Evolutionary conservation across 1,140 invertebrate genomes (phyloP), one percentile per base, ranked within the genome.

Genomic region (Onthophagus taurus): DNA sequence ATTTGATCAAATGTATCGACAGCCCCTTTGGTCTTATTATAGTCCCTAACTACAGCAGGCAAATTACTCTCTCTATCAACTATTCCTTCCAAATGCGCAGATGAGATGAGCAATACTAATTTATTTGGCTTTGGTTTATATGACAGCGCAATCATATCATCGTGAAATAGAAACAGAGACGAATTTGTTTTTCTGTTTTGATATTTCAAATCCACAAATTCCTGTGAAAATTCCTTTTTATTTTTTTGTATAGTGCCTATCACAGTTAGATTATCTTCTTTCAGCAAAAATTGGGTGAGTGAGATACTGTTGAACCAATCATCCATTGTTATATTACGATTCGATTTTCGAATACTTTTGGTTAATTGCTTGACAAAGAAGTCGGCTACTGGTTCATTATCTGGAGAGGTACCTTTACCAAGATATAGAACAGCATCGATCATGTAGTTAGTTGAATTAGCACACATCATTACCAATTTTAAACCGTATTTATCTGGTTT

Each of bases 231-330:
- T 68, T 50, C 42, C 46, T 51, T 59, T 69, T 69, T 42, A 47
- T 70, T 69, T 59, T 65, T 68, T 47, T 55, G 59, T 30, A 71
- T 35, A 11, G 68, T 71, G 12, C 67, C 68, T 11, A 67, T 54
- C 41, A 65, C 52, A 20, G 63, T 61, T 35, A 70, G 44, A 50
- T 49, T 31, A 51, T 47, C 18, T 57, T 35, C 50, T 45, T n/a
- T n/a, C n/a, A 54, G 41, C 2, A 65, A 50, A 34, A 48, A 41
- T 42, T 64, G 44, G 18, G 54, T 48, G 20, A 64, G 47, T 43
- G 59, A 35, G 16, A 63, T 42, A n/a, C 61, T 64, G 20, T 45
- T 51, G 53, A 69, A 67, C 54, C 60, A 64, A 48, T 67, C 64
- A 44, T 65, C 62, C 19, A 44, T 52, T 24, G 58, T 62, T 8